Evolutionary conservation across 1,140 invertebrate species (phyloP).

Genomic region (Scaptomyza montana): DNA sequence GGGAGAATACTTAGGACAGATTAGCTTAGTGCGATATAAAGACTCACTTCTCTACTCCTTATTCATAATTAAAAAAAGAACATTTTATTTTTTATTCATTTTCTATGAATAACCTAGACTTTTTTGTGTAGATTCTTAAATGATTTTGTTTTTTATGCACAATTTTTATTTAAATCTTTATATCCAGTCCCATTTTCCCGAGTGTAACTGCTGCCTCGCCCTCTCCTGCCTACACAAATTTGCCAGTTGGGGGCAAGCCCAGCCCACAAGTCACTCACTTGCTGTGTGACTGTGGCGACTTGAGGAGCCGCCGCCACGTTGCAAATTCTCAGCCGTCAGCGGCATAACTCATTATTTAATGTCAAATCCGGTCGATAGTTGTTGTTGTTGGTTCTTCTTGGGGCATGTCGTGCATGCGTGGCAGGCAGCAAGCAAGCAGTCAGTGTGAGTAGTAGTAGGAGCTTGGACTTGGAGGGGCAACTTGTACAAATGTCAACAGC

Average conservation of each 20-base stretch:
- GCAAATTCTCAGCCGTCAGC: slow-evolving; percentile 77
- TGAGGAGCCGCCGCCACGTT: slow-evolving; percentile 47
- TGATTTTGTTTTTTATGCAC: too few relatives aligned
- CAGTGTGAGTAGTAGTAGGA: slow-evolving; percentile 1
- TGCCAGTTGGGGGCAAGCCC: not conserved
- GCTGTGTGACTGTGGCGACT: not conserved
- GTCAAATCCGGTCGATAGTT: slow-evolving; percentile 73
- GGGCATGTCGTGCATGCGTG: slow-evolving; percentile 45
- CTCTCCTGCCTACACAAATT: not conserved
- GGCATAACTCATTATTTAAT: slow-evolving; percentile 81
- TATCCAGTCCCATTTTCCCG: too few relatives aligned
- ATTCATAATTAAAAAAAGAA: too few relatives aligned
- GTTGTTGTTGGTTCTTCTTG: slow-evolving; percentile 12
- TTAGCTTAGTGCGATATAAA: too few relatives aligned
- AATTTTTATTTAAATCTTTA: too few relatives aligned
- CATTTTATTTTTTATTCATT: too few relatives aligned
- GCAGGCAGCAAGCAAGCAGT: slow-evolving; percentile 6
- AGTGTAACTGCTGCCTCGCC: not conserved
- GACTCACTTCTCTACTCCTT: too few relatives aligned
- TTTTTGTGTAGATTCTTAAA: too few relatives aligned
- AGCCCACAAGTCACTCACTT: not conserved
- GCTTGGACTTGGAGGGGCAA: slow-evolving; percentile 16
- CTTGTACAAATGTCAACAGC: slow-evolving; percentile 71
- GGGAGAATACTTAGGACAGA: too few relatives aligned
- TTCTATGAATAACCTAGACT: too few relatives aligned